Evolutionary conservation across 2,797 vertebrate genomes (phyloP), one percentile per base, ranked within the genome.

Genomic region (Bovichtus diacanthus): DNA sequence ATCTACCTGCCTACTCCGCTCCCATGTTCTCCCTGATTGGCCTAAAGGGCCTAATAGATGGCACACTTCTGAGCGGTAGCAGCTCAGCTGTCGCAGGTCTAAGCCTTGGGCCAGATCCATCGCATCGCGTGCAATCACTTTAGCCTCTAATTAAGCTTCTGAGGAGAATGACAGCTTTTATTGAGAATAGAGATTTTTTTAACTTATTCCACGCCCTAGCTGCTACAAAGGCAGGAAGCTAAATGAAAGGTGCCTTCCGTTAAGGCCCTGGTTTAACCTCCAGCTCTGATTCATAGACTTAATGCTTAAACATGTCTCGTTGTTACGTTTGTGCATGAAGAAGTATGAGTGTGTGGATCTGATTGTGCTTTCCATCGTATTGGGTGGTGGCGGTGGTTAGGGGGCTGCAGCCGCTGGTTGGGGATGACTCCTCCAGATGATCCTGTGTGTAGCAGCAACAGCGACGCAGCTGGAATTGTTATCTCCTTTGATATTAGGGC

Each of bases 401-500:
- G 46, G 13, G 46, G 49, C 53, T 78, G 66, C 44, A 76, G 74
- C 72, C 76, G 23, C 49, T 51, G 76, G 38, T 56, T 53, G 75
- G 25, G 82, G 86, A 94, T 92, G 86, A 88, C 81, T 95, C 93
- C 90, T 90, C 90, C 93, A 95, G 93, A 95, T 94, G 92, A 93
- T 86, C 81, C 81, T 86, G 88, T 86, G 88, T 70, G 84, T 88
- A 90, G 87, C 86, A 86, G 84, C 84, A 88, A 88, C 86, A 89
- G 88, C 79, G 6, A 81, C 76, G 49, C 94, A 95, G 94, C 95
- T 95, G 95, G 93, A 93, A 94, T 94, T 93, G 90, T 90, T 91
- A 94, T 95, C 92, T 94, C 82, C 90, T 94, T 94, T 95, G 91
- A 94, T 95, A 94, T 92, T 85, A 75, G 84, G 87, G 77, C 86